phyloP scores from a whole-genome alignment of 2,797 vertebrate genomes.

The Falco berigora region DNA sequence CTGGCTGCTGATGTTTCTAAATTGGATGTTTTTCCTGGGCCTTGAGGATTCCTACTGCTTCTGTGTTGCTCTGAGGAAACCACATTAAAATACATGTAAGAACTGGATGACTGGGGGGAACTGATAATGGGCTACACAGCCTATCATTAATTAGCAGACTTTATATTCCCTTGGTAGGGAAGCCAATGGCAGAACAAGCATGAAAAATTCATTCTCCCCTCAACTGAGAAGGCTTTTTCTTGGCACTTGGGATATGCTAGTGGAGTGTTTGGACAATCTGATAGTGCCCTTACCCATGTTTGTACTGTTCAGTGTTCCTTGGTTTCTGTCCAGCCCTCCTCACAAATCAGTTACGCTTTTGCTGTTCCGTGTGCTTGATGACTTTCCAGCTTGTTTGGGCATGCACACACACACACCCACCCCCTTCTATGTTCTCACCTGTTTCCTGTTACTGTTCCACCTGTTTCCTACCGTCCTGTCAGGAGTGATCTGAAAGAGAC shows the following conservation, averaged over 20 bases:
- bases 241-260: neutral
- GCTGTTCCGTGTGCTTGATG: accelerated
- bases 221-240: neutral
- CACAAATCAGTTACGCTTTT: neutral
- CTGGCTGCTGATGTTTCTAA: neutral
- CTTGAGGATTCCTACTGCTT: neutral
- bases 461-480: neutral
- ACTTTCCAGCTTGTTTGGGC: neutral
- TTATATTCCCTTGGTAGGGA: neutral
- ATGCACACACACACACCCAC: too few relatives aligned
- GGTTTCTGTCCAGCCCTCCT: neutral
- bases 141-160: neutral
- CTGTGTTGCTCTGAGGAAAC: neutral
- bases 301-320: neutral
- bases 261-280: neutral
- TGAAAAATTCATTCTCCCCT: neutral
- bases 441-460: neutral
- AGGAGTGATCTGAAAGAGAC: neutral
- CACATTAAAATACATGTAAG: neutral
- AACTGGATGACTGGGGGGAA: neutral
- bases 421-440: neutral
- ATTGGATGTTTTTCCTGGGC: neutral
- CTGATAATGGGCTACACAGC: neutral
- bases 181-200: neutral
- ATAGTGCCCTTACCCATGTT: neutral